These are phyloP conservation scores for Ophion slaviceki DNA, from an alignment of 2,888 invertebrate species.

Conservation along the genomic window DNA sequence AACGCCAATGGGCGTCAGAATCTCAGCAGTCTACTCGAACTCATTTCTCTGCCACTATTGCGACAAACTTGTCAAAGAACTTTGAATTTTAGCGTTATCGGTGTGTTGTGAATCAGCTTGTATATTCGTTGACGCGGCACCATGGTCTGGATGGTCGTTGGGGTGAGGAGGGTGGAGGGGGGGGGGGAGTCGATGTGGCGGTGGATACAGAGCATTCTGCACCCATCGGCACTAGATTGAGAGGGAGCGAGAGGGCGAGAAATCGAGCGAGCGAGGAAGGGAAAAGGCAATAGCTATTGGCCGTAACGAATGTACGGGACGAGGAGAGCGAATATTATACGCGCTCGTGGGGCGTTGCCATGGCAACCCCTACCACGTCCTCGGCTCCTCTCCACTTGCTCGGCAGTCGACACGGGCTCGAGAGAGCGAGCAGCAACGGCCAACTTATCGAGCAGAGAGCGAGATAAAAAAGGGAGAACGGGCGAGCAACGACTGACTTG, in stretches of 20 bases:
- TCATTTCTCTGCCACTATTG: too few relatives aligned
- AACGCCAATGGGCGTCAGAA: too few relatives aligned
- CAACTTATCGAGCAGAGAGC: conserved; percentile 46
- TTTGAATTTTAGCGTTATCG: conserved; percentile 65
- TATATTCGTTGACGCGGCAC: conserved; percentile 68
- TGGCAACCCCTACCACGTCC: conserved; percentile 75
- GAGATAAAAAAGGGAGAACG: conserved; percentile 12
- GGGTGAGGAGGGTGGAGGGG: conserved; percentile 22
- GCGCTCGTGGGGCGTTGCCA: conserved; percentile 82
- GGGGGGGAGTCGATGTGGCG: conserved; percentile 51
- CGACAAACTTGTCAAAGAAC: conserved; percentile 36
- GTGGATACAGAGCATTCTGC: conserved; percentile 49
- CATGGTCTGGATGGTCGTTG: conserved; percentile 62
- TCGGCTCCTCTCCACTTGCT: conserved; percentile 58
- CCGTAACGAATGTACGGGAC: conserved; percentile 66
- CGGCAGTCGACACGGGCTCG: conserved; percentile 50
- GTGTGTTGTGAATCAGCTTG: conserved; percentile 76
- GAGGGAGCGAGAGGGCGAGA: conserved; percentile 55
- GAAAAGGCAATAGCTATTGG: conserved; percentile 67
- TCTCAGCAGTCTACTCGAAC: too few relatives aligned
- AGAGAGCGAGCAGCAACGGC: conserved; percentile 44
- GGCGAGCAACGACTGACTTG: conserved; percentile 29
- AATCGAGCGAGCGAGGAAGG: conserved; percentile 32
- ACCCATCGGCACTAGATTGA: conserved; percentile 26
- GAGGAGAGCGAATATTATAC: conserved; percentile 73